phyloP scores from a whole-genome alignment of 2,888 invertebrate genomes.

The Bugula neritina region DNA sequence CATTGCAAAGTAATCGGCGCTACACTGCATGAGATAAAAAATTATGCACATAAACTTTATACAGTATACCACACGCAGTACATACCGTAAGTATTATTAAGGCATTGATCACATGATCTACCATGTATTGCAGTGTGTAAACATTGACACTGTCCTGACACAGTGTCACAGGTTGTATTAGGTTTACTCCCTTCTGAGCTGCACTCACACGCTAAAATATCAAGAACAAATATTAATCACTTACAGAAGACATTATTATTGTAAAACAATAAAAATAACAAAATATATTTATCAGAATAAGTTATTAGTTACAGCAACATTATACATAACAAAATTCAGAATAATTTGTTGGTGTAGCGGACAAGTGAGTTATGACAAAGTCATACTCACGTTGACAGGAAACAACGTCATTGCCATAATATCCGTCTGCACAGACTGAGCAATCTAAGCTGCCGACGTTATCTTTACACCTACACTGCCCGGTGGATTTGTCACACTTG shows the following conservation, averaged over 20 bases:
- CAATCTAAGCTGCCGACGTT: neutral
- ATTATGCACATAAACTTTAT: too few species aligned
- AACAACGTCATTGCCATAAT: neutral
- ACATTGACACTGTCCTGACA: slow-evolving; percentile 35
- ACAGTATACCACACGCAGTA: too few species aligned
- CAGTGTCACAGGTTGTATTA: slow-evolving; percentile 31
- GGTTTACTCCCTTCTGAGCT: neutral
- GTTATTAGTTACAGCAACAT: too few species aligned
- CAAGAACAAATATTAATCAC: too few species aligned
- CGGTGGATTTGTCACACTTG: neutral
- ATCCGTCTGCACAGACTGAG: slow-evolving; percentile 8
- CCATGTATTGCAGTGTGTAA: slow-evolving; percentile 31
- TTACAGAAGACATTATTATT: too few species aligned
- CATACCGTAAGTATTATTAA: neutral
- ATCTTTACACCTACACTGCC: slow-evolving; percentile 20
- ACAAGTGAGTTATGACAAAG: too few species aligned
- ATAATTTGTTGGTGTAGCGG: too few species aligned
- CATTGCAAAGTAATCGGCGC: too few species aligned
- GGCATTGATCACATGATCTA: slow-evolving; percentile 34
- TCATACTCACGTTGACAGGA: neutral
- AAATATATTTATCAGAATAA: too few species aligned
- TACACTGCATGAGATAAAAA: too few species aligned
- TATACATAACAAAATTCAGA: too few species aligned
- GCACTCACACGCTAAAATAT: neutral
- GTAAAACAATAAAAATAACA: too few species aligned